phyloP scores from a whole-genome alignment of 2,797 vertebrate genomes.

The Antrozous pallidus region DNA sequence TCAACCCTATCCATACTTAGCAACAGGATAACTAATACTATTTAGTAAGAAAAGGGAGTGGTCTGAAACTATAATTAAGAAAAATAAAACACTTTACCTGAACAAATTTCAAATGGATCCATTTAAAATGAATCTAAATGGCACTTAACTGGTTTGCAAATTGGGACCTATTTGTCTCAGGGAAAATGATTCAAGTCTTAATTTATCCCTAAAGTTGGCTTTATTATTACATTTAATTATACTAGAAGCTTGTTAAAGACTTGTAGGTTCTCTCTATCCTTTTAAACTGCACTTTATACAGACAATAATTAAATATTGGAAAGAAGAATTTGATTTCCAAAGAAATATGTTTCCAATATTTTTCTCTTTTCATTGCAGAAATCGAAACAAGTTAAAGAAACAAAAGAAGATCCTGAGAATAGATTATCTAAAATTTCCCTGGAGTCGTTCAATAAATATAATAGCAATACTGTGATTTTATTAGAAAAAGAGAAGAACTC shows the following conservation, averaged over 20 bases:
- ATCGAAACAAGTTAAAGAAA: conserved; percentile 85
- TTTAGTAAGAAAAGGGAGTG: conserved; percentile 49
- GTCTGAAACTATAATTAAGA: conserved; percentile 58
- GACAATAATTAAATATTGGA: conserved; percentile 69
- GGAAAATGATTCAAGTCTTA: conserved; percentile 78
- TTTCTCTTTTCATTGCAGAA: conserved; percentile 84
- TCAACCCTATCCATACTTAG: neutral
- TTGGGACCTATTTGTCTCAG: conserved; percentile 77
- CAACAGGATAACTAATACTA: conserved; percentile 37
- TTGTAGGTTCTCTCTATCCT: conserved; percentile 66
- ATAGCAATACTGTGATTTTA: conserved; percentile 83
- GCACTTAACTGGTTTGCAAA: conserved; percentile 75
- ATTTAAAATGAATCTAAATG: conserved; percentile 76
- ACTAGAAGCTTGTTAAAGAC: conserved; percentile 71
- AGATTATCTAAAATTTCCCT: conserved; percentile 85
- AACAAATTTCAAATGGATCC: conserved; percentile 66
- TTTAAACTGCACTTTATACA: conserved; percentile 74
- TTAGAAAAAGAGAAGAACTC: conserved; percentile 80
- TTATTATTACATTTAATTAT: conserved; percentile 79
- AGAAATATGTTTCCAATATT: conserved; percentile 81
- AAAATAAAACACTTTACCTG: conserved; percentile 68
- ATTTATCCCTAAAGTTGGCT: conserved; percentile 79
- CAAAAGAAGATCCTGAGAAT: conserved; percentile 78
- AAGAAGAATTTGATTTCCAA: conserved; percentile 75
- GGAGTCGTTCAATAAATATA: conserved; percentile 90